Percentiles rank a stretch among this genome's conserved stretches.
phyloP scores from a whole-genome alignment of 2,888 invertebrate genomes.

The Dromius quadrimaculatus region DNA sequence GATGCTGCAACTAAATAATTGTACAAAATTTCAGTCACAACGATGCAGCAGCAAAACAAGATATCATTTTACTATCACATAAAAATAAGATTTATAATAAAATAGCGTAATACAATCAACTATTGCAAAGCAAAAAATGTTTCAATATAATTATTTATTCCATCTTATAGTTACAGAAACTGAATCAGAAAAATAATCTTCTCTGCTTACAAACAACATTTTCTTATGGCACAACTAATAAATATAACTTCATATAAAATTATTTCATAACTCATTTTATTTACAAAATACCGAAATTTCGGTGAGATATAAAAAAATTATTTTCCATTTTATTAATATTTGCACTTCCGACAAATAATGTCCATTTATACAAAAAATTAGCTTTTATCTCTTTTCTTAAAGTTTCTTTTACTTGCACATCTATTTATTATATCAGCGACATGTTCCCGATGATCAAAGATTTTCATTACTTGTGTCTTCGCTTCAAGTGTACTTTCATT shows the following conservation, averaged over 20 bases:
- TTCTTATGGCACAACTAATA: slow-evolving; percentile 34
- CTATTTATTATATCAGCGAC: slow-evolving; percentile 91
- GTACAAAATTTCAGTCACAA: too few relatives aligned
- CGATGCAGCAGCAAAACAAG: too few relatives aligned
- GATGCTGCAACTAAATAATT: too few relatives aligned
- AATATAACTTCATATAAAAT: slow-evolving; percentile 31
- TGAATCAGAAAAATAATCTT: too few relatives aligned
- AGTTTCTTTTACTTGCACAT: slow-evolving; percentile 91
- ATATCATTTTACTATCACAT: too few relatives aligned
- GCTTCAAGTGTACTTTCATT: slow-evolving; percentile 93
- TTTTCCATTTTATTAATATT: too few relatives aligned
- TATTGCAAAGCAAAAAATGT: too few relatives aligned
- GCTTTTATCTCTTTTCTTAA: slow-evolving; percentile 88
- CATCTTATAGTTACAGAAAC: too few relatives aligned
- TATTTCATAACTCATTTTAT: slow-evolving; percentile 23
- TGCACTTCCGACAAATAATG: slow-evolving; percentile 12
- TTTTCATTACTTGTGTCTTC: slow-evolving; percentile 86
- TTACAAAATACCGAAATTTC: slow-evolving; percentile 14
- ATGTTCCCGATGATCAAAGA: slow-evolving; percentile 91
- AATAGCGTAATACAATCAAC: too few relatives aligned
- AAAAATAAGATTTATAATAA: too few relatives aligned
- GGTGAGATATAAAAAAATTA: slow-evolving; percentile 24
- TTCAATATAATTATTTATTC: too few relatives aligned
- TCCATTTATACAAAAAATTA: slow-evolving; percentile 55
- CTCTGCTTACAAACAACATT: not conserved